A percentile compares a stretch with the other conserved stretches of the same genome.
Evolutionary conservation across 1,140 invertebrate species (phyloP).

Genomic region (Drosophila trapezifrons): DNA sequence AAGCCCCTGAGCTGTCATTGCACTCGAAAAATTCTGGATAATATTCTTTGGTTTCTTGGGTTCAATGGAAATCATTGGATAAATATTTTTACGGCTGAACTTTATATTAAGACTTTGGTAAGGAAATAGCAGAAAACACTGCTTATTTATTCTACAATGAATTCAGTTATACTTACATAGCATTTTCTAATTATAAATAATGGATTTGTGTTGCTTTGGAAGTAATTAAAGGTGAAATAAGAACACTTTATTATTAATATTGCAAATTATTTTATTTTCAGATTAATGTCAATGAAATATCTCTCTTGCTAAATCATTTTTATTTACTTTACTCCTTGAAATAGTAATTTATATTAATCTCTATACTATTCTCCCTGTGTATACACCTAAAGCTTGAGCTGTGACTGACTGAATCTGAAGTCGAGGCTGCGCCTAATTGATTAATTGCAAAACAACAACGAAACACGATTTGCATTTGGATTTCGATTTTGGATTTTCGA

Average conservation of each 20-base stretch:
- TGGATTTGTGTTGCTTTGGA: too few relatives aligned
- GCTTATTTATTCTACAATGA: not conserved
- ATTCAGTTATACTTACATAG: too few relatives aligned
- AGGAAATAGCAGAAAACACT: not conserved
- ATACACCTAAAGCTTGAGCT: conserved; percentile 19
- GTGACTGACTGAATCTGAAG: conserved; percentile 28
- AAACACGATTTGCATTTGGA: conserved; percentile 80
- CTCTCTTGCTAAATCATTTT: not conserved
- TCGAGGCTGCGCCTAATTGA: conserved; percentile 75
- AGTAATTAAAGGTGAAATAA: too few relatives aligned
- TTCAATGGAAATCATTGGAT: not conserved
- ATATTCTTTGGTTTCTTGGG: not conserved
- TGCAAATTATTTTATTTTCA: too few relatives aligned
- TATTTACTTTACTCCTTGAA: not conserved
- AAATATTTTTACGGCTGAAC: not conserved
- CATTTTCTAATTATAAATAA: too few relatives aligned
- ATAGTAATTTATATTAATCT: not conserved
- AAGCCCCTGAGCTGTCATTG: conserved; percentile 4
- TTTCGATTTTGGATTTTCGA: conserved; percentile 63
- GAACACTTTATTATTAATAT: too few relatives aligned
- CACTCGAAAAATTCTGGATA: not conserved
- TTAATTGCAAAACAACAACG: conserved; percentile 79
- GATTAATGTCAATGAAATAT: too few relatives aligned
- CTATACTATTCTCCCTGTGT: conserved; percentile 7
- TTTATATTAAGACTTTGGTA: too few relatives aligned